Percentiles rank a stretch among this genome's conserved stretches.
Conservation (phyloP, 2,888 invertebrate genomes). For the Ennomos erosarius region DNA sequence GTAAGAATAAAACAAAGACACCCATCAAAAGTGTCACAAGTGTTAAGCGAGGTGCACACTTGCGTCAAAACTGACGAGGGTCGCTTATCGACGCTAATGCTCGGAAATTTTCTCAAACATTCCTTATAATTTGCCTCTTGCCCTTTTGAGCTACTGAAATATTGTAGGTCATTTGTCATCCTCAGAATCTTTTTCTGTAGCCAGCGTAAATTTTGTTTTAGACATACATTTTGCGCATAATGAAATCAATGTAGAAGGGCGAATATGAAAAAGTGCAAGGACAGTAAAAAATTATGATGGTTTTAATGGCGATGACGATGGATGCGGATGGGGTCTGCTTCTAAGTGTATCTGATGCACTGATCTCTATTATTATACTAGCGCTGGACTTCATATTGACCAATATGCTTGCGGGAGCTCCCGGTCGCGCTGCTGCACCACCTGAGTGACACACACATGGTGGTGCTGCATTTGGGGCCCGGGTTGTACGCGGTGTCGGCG, state of each 20-base stretch:
- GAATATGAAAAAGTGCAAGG: too few species aligned
- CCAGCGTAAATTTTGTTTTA: conserved; percentile 36
- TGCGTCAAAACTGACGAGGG: conserved; percentile 27
- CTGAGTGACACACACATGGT: too few species aligned
- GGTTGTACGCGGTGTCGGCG: too few species aligned
- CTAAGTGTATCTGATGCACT: too few species aligned
- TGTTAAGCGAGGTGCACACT: conserved; percentile 28
- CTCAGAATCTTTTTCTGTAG: conserved; percentile 37
- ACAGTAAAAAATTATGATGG: too few species aligned
- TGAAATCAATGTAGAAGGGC: conserved; percentile 1
- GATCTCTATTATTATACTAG: too few species aligned
- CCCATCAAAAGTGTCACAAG: conserved; percentile 25
- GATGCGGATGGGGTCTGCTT: too few species aligned
- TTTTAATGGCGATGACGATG: too few species aligned
- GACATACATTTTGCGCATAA: conserved; percentile 19
- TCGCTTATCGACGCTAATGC: conserved; percentile 57
- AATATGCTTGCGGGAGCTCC: too few species aligned
- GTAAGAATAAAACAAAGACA: conserved; percentile 20
- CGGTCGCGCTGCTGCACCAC: too few species aligned
- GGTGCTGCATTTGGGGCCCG: too few species aligned
- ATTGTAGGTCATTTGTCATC: conserved; percentile 62
- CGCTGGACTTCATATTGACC: too few species aligned
- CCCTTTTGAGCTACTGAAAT: conserved; percentile 59
- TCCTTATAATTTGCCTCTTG: conserved; percentile 61
- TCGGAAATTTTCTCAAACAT: conserved; percentile 55